A percentile compares a stretch with the other conserved stretches of the same genome.
These are phyloP conservation scores for Trichopria drosophilae DNA, from an alignment of 2,888 invertebrate genomes.

Conservation along the genomic window DNA sequence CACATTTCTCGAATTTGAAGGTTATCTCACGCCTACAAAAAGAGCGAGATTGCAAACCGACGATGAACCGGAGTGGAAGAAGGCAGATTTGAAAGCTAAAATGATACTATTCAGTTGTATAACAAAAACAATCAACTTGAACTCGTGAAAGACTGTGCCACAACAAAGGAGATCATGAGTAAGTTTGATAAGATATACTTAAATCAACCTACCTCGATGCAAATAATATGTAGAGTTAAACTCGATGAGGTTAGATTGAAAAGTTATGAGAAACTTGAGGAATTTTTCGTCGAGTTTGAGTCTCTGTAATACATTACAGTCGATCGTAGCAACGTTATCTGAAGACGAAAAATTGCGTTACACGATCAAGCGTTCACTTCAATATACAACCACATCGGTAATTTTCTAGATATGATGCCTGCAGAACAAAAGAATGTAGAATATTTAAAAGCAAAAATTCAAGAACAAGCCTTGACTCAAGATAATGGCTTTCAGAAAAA, in stretches of 20 bases:
- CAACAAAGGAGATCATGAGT: constrained; percentile 29
- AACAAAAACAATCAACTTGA: neutral
- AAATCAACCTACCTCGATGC: constrained; percentile 33
- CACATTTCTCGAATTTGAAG: too few relatives aligned
- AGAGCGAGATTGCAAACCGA: too few relatives aligned
- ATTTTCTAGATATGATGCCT: neutral
- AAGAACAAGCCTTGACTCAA: too few relatives aligned
- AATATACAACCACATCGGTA: neutral
- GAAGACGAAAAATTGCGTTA: neutral
- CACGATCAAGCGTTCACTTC: neutral
- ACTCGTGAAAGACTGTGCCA: too few relatives aligned
- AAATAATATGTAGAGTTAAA: constrained; percentile 32
- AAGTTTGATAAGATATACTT: constrained; percentile 36
- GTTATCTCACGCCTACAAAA: too few relatives aligned
- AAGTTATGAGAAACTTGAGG: constrained; percentile 26
- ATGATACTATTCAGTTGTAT: too few relatives aligned
- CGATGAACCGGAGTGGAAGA: too few relatives aligned
- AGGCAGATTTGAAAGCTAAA: too few relatives aligned
- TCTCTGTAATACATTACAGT: constrained; percentile 34
- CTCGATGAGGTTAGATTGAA: constrained; percentile 28
- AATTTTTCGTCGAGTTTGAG: constrained; percentile 39
- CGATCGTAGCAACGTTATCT: constrained; percentile 28
- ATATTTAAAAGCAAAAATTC: constrained; percentile 27
- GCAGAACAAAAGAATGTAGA: neutral
- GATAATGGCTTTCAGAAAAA: too few relatives aligned